Base-by-base conservation (phyloP, 1,140 invertebrate species). In the Sminthurides bifidus region DNA sequence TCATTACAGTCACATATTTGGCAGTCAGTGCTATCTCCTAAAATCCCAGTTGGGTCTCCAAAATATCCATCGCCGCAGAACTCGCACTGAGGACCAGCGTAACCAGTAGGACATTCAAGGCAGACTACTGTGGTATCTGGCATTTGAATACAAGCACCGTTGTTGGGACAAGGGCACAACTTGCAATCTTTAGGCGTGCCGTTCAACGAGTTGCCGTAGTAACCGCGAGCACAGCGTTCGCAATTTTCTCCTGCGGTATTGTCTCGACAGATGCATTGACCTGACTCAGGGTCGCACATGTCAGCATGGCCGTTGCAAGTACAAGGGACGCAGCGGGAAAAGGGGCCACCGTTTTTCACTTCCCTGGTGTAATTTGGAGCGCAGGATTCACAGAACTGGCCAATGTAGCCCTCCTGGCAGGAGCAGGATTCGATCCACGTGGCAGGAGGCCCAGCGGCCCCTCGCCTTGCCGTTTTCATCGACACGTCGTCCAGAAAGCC, bases 301-400 rank as follows among this genome's bases (percentile, higher is more conserved):
- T 93, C 86, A 0, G 93, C 92, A 69, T 98, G 94, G 2, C 83
- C 82, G 63, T 98, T 91, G 68, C 95, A 98, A 64, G 93, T 86
- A 70, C 95, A 98, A 40, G 87, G 86, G 23, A 97, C 85, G 70
- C 95, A 98, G 2, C 80, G 79, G 44, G 90, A 85, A 68, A 94
- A 94, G 0, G 89, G 85, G 12, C 92, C 92, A 8, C 91, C 91
- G 60, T 84, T 82, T 0, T 87, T 80, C 0, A 88, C 87, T 60
- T 87, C 85, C 64, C 96, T 88, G 37, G 91, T 81, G 66, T 82
- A 98, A 0, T 92, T 91, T 0, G 91, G 86, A 0, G 85, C 85
- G 69, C 95, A 98, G 0, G 91, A 92, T 72, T 98, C 94, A 68
- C 95, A 98, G 71, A 90, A 95, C 71, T 97, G 91, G 0, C 94